Evolutionary conservation across 2,797 vertebrate genomes (phyloP).

Genomic region (Myripristis jacobus): DNA sequence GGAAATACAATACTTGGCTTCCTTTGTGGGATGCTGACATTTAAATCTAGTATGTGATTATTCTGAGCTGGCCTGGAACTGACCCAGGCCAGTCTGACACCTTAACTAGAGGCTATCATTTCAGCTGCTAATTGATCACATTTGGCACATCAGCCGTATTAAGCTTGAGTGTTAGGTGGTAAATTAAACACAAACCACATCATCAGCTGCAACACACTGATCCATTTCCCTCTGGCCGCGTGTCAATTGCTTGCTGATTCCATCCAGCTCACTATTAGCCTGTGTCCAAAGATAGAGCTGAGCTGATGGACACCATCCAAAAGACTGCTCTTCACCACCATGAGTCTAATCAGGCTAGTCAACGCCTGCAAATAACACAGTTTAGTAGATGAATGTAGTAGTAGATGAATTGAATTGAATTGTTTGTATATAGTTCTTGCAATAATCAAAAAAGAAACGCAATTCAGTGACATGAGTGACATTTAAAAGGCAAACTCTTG

Average conservation of each 20-base stretch:
- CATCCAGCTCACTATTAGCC: constrained; percentile 38
- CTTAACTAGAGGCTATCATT: neutral
- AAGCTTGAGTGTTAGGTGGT: constrained; percentile 21
- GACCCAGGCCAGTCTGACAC: neutral
- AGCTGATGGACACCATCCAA: constrained; percentile 55
- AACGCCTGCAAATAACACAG: neutral
- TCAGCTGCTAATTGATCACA: constrained; percentile 14
- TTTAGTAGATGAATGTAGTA: too few species aligned
- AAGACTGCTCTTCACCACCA: constrained; percentile 33
- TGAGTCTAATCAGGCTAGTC: constrained; percentile 30
- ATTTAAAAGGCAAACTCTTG: neutral
- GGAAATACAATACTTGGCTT: neutral
- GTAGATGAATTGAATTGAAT: too few species aligned
- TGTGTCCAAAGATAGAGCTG: constrained; percentile 66
- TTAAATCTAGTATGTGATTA: too few species aligned
- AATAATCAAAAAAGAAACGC: neutral
- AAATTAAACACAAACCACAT: constrained; percentile 40
- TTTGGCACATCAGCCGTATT: constrained; percentile 1
- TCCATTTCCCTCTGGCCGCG: constrained; percentile 37
- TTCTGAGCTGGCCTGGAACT: neutral
- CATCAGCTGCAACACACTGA: constrained; percentile 31
- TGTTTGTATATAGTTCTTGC: neutral
- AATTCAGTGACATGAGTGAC: neutral
- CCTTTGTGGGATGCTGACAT: neutral
- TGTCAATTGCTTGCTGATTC: constrained; percentile 44